Conservation (phyloP, 2,888 invertebrate genomes). For the Phragmatobia fuliginosa region DNA sequence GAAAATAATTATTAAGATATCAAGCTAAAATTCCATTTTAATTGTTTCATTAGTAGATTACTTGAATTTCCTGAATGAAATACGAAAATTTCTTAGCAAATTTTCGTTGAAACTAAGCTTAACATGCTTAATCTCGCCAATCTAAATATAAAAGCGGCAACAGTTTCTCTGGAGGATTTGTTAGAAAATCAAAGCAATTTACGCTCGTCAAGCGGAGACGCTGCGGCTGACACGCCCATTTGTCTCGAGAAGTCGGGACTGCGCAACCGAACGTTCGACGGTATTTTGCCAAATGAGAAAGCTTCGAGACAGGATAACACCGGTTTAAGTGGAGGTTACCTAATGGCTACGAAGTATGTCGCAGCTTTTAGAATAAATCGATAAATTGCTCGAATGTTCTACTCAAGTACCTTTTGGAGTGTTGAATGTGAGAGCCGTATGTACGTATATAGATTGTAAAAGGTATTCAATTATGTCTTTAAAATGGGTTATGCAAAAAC, state of each 20-base stretch:
- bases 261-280: conserved; percentile 51
- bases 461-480: conserved; percentile 19
- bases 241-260: conserved; percentile 63
- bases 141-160: conserved; percentile 56
- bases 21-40: background rate
- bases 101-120: conserved; percentile 32
- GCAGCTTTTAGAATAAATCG: conserved; percentile 51
- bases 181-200: conserved; percentile 73
- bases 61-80: conserved; percentile 23
- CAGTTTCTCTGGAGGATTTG: conserved; percentile 60
- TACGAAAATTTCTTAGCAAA: conserved; percentile 24
- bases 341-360: conserved; percentile 55
- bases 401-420: conserved; percentile 38
- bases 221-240: conserved; percentile 72
- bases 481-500: conserved; percentile 1
- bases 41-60: conserved; percentile 10
- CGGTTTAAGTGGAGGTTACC: conserved; percentile 56
- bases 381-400: conserved; percentile 37
- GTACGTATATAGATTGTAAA: conserved; percentile 5
- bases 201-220: conserved; percentile 65
- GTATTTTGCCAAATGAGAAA: conserved; percentile 58
- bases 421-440: conserved; percentile 38
- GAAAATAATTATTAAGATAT: background rate
- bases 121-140: conserved; percentile 47
- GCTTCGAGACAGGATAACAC: conserved; percentile 54